Conservation (phyloP, 2,113 vertebrate species). For the Osmerus eperlanus region DNA sequence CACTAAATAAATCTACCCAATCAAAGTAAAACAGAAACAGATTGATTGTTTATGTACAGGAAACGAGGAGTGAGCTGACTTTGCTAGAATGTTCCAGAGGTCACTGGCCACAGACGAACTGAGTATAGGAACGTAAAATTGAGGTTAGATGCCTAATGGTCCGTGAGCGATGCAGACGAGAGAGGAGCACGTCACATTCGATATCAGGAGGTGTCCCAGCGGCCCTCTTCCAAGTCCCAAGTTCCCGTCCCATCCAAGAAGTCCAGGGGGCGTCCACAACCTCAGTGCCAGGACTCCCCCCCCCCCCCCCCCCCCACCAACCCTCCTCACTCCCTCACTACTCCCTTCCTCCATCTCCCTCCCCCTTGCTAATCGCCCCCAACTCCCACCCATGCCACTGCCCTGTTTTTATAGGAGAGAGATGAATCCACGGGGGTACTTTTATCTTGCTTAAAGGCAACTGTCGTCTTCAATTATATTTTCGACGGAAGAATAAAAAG, state of each 20-base stretch:
- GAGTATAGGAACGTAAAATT: conserved; percentile 26
- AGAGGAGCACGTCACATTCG: not conserved
- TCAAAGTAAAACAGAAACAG: too few species aligned
- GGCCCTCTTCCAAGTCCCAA: not conserved
- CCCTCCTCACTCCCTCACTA: conserved; percentile 36
- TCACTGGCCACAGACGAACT: conserved; percentile 27
- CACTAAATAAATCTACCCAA: too few species aligned
- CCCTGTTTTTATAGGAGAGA: conserved; percentile 30
- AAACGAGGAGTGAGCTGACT: not conserved
- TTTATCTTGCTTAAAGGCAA: conserved; percentile 26
- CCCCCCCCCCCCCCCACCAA: conserved; percentile 3
- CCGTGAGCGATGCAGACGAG: conserved; percentile 55
- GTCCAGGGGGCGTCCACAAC: conserved; percentile 19
- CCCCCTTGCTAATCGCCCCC: conserved; percentile 17
- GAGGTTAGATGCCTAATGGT: conserved; percentile 45
- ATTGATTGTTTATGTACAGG: too few species aligned
- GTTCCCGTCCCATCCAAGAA: conserved; percentile 42
- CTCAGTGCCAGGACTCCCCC: conserved; percentile 31
- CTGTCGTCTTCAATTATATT: conserved; percentile 46
- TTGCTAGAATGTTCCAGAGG: not conserved
- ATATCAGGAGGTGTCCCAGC: conserved; percentile 32
- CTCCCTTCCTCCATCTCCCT: conserved; percentile 19
- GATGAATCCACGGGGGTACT: conserved; percentile 37
- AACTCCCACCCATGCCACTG: conserved; percentile 9
- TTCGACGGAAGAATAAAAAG: conserved; percentile 37